Percentiles rank a stretch among this genome's conserved stretches.
Conservation (phyloP, 2,888 invertebrate genomes). For the Leistus spinibarbis region DNA sequence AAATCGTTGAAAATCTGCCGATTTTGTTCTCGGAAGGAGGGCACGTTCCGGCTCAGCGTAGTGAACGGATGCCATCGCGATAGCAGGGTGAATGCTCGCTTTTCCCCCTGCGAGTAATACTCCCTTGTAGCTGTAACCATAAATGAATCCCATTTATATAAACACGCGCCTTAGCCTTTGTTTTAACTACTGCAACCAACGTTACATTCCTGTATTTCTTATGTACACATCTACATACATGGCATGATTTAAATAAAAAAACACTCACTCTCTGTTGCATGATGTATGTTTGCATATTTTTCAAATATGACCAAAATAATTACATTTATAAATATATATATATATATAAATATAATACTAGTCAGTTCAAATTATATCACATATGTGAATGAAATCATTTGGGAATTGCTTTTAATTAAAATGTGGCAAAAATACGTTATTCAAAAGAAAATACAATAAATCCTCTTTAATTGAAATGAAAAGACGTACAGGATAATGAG, state of each 20-base stretch:
- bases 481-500: background rate
- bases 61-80: conserved; percentile 58
- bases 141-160: too few species aligned
- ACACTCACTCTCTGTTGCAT: background rate
- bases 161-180: too few species aligned
- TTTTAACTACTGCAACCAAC: background rate
- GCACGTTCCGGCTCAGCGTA: conserved; percentile 53
- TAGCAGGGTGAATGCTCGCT: conserved; percentile 57
- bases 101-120: conserved; percentile 41
- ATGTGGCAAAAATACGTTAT: too few species aligned
- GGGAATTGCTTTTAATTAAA: background rate
- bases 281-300: background rate
- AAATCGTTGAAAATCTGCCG: conserved; percentile 25
- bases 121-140: background rate
- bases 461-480: too few species aligned
- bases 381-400: background rate
- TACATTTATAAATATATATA: too few species aligned
- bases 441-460: too few species aligned
- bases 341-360: too few species aligned
- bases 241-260: background rate
- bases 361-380: too few species aligned
- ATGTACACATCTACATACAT: background rate
- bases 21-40: conserved; percentile 49
- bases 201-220: background rate
- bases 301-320: background rate